Evolutionary conservation across 2,888 invertebrate genomes (phyloP).

Genomic region (Punctoribates punctum): DNA sequence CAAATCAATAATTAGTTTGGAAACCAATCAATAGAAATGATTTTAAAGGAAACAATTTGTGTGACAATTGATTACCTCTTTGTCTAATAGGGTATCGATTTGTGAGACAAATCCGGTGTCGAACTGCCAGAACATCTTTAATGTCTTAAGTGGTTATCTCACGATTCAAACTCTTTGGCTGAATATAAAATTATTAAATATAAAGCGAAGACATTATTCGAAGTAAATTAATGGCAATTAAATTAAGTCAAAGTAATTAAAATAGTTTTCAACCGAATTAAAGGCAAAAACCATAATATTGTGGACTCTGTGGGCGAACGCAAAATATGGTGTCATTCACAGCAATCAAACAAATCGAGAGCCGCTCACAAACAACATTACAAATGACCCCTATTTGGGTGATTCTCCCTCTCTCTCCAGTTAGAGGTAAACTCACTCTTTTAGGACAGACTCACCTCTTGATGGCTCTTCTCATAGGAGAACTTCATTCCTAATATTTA

Average conservation of each 20-base stretch:
- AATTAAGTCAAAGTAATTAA: background rate
- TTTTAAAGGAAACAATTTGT: background rate
- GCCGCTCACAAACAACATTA: no score
- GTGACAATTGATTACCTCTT: conserved; percentile 62
- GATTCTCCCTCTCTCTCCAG: no score
- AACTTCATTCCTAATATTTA: no score
- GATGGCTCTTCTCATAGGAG: no score
- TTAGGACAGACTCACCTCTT: no score
- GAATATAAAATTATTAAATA: background rate
- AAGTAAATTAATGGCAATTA: background rate
- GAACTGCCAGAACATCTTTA: conserved; percentile 74
- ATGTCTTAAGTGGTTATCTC: background rate
- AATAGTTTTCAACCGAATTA: background rate
- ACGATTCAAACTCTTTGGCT: no score
- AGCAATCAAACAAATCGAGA: background rate
- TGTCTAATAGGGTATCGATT: conserved; percentile 71
- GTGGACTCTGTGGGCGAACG: background rate
- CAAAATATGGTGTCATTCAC: background rate
- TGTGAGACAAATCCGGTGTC: conserved; percentile 69
- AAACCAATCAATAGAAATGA: no score
- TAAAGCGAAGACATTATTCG: background rate
- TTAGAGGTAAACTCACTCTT: no score
- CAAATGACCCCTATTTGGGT: no score
- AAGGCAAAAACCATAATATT: background rate
- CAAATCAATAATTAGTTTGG: no score